A percentile compares a stretch with the other conserved stretches of the same genome.
These are phyloP conservation scores for Amblyornis subalaris DNA, from an alignment of 2,113 vertebrate genomes.

Conservation along the genomic window DNA sequence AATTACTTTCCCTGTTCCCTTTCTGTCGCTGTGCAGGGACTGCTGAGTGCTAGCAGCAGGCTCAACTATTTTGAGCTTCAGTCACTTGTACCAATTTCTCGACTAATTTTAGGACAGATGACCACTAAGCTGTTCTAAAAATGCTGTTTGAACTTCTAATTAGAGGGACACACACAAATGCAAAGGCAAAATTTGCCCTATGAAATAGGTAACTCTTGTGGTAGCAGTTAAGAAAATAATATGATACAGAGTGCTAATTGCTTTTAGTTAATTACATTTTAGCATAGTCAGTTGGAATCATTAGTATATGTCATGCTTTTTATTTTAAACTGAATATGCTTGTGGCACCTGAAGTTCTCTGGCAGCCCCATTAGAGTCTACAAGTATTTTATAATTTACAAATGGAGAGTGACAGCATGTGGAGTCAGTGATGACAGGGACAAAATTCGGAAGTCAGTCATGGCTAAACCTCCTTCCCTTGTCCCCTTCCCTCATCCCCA, in stretches of 20 bases:
- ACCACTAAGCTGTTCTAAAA: not conserved
- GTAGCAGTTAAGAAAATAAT: no score
- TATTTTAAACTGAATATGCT: not conserved
- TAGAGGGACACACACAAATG: not conserved
- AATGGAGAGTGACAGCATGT: not conserved
- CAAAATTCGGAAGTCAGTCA: not conserved
- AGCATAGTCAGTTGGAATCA: not conserved
- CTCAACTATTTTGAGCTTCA: not conserved
- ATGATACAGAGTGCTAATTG: not conserved
- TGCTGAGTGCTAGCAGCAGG: not conserved
- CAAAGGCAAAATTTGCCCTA: not conserved
- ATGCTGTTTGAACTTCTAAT: not conserved
- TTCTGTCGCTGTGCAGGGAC: accelerated
- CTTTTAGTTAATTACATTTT: not conserved
- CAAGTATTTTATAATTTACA: not conserved
- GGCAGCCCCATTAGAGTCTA: not conserved
- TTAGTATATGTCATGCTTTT: not conserved
- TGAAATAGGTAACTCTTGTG: not conserved
- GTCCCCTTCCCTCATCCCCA: not conserved
- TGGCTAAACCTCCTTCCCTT: not conserved
- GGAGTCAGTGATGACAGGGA: not conserved
- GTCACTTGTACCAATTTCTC: not conserved
- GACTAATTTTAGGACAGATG: not conserved
- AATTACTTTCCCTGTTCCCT: not conserved
- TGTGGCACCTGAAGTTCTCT: not conserved